Conservation (phyloP, 2,797 vertebrate species). For the Loriculus beryllinus region DNA sequence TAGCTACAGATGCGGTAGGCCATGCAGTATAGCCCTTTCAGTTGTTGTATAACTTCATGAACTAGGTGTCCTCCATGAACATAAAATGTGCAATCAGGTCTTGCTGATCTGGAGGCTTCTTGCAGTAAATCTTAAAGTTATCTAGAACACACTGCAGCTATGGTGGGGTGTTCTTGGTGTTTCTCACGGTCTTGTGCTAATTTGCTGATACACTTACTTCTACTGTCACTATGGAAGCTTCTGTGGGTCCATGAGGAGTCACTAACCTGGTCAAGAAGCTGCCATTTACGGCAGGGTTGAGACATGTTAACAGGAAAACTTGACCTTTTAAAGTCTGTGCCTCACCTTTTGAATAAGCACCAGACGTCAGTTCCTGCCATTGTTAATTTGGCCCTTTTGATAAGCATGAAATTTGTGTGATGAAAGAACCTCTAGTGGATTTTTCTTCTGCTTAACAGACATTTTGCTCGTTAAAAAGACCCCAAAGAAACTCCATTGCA, state of each 20-base stretch:
- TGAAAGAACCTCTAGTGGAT: neutral
- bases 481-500: neutral
- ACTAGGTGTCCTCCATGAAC: neutral
- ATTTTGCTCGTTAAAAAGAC: neutral
- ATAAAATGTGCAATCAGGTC: neutral
- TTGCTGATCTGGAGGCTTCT: neutral
- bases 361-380: neutral
- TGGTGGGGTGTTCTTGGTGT: neutral
- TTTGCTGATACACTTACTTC: neutral
- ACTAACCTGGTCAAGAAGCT: neutral
- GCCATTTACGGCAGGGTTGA: neutral
- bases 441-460: neutral
- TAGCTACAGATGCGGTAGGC: rapidly evolving
- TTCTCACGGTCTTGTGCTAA: neutral
- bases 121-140: neutral
- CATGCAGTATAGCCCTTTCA: neutral
- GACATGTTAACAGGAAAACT: neutral
- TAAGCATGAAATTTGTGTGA: neutral
- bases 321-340: neutral
- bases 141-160: neutral
- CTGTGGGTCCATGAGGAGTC: neutral
- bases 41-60: neutral
- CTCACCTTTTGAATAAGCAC: neutral
- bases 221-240: neutral
- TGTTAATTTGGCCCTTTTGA: neutral